Base-by-base conservation (phyloP, 64 coral and sea anemone species). In the Porites australiensis region DNA sequence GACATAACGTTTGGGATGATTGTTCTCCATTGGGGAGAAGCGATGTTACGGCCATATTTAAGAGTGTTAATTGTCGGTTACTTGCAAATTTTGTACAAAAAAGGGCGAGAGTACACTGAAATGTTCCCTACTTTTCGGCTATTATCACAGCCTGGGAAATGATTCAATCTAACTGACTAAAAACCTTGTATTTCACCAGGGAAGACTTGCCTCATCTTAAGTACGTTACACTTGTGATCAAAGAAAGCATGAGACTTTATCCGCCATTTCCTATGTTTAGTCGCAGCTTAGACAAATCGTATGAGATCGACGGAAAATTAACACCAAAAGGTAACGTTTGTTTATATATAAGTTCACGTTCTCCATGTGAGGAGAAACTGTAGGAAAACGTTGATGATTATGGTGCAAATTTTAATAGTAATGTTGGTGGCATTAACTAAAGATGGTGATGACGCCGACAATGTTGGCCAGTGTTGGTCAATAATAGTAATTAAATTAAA, bases 221-320 rank as follows among this genome's bases (percentile, higher is more conserved):
- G 13, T 94, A 90, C 50, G 71, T 94, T 4, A 71, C n/a, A 14
- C 86, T 77, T 15, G 88, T 88, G 13, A 89, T 94, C 48, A 94
- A 94, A 68, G 93, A 94, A 63, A 78, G 82, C 79, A 89, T 94
- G 93, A 52, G 93, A 15, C 68, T 94, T 19, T 94, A 75, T 44
- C 59, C 93, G 13, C 93, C 93, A 0, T 88, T 94, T 37, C 93
- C 93, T 12, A 81, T 94, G 22, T 90, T 94, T 13, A 81, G 70
- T 49, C 79, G 93, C 55, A 82, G 77, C 9, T 77, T 94, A 44
- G 93, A 94, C 79, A 77, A 94, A 61, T 63, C 76, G 5, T 94
- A 90, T 50, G 67, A 64, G 45, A 94, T 94, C 44, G 93, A 77
- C 18, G 93, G 93, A 3, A 89, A 90, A 83, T n/a, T 76, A 14